phyloP scores from a whole-genome alignment of 2,888 invertebrate species.

The Rhamphomyia laevipes region DNA sequence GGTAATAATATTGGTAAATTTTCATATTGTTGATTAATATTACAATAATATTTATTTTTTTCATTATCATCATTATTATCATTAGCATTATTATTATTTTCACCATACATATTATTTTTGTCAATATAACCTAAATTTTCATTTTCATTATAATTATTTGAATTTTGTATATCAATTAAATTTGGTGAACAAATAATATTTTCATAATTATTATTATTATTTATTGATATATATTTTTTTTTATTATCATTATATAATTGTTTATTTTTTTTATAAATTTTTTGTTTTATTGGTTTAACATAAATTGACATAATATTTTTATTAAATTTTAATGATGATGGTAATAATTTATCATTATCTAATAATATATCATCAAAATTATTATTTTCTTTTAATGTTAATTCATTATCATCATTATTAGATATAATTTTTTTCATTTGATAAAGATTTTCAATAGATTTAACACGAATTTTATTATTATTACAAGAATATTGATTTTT shows the following conservation, averaged over 20 bases:
- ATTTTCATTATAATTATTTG: no score
- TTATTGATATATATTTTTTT: not conserved
- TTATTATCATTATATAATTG: not conserved
- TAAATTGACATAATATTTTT: constrained; percentile 15
- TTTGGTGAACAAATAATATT: constrained; percentile 17
- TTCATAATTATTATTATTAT: constrained; percentile 11
- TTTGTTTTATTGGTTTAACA: constrained; percentile 7
- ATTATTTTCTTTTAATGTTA: not conserved
- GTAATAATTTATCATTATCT: constrained; percentile 2
- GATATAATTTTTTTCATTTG: constrained; percentile 4
- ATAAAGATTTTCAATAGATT: constrained; percentile 14
- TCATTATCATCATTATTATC: no score
- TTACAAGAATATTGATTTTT: no score
- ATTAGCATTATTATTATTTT: no score
- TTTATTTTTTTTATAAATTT: not conserved
- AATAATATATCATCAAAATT: not conserved
- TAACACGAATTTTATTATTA: constrained; percentile 14
- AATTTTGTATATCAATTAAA: not conserved
- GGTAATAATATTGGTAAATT: no score
- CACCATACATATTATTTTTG: no score
- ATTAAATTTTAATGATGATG: constrained; percentile 15
- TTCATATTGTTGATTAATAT: no score
- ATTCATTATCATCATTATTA: not conserved
- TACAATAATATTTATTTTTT: no score
- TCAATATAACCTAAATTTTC: no score